Conservation (phyloP, 2,888 invertebrate species). For the Homarus gammarus region DNA sequence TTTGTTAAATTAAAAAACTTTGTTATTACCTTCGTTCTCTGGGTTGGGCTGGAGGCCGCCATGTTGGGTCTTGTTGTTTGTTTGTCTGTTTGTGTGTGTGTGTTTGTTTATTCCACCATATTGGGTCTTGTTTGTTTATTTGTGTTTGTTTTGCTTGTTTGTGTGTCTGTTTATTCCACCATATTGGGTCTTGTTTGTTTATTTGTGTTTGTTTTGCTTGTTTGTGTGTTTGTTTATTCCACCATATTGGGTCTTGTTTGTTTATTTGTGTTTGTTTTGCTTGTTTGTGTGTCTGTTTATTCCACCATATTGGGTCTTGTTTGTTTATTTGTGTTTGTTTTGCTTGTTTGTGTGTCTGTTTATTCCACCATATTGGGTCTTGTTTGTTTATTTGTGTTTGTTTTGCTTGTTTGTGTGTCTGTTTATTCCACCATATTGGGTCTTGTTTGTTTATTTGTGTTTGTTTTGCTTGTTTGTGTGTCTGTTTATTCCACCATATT, state of each 20-base stretch:
- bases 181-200: too few species aligned
- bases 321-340: too few species aligned
- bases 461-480: too few species aligned
- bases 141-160: neutral
- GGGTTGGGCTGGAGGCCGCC: conserved; percentile 10
- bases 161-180: conserved; percentile 4
- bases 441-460: too few species aligned
- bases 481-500: too few species aligned
- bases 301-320: too few species aligned
- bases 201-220: too few species aligned
- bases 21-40: conserved; percentile 73
- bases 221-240: too few species aligned
- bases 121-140: too few species aligned
- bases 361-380: neutral
- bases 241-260: neutral
- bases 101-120: too few species aligned
- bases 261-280: conserved; percentile 29
- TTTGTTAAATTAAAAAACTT: conserved; percentile 75
- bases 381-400: conserved; percentile 20
- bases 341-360: too few species aligned
- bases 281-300: conserved; percentile 17
- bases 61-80: neutral
- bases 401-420: conserved; percentile 21
- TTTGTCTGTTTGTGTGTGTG: conserved; percentile 27
- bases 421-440: too few species aligned